A percentile compares a stretch with the other conserved stretches of the same genome.
These are phyloP conservation scores for Plebejus argus DNA, from an alignment of 2,888 invertebrate genomes.

Conservation along the genomic window DNA sequence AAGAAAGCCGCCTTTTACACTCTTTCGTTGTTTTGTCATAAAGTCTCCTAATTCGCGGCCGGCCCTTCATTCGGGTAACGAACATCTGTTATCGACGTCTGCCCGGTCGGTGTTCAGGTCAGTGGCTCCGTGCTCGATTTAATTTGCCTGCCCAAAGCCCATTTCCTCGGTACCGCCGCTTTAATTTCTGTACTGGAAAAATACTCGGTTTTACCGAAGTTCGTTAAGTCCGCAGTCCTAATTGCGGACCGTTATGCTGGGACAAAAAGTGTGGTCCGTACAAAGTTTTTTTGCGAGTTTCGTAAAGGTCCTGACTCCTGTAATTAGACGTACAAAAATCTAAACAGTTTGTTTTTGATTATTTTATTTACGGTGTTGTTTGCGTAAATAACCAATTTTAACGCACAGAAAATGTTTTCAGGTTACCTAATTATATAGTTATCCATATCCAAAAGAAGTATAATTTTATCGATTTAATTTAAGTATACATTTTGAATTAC, in stretches of 20 bases:
- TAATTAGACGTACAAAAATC: background rate
- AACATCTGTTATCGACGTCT: slow-evolving; percentile 74
- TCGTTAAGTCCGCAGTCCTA: slow-evolving; percentile 18
- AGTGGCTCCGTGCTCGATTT: slow-evolving; percentile 63
- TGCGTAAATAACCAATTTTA: background rate
- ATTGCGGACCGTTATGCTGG: background rate
- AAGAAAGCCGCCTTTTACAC: background rate
- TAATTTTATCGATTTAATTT: too few relatives aligned
- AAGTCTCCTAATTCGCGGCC: background rate
- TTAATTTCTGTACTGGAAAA: slow-evolving; percentile 10
- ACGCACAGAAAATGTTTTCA: too few relatives aligned
- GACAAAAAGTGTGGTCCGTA: slow-evolving; percentile 6
- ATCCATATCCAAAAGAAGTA: too few relatives aligned
- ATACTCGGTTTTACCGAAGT: slow-evolving; percentile 8
- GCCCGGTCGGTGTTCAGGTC: slow-evolving; percentile 64
- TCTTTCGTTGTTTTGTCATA: background rate
- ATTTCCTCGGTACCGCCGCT: slow-evolving; percentile 38
- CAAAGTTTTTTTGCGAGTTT: background rate
- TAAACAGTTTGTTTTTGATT: background rate
- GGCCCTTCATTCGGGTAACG: slow-evolving; percentile 68
- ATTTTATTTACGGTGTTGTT: background rate
- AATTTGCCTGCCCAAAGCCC: slow-evolving; percentile 56
- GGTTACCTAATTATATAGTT: too few relatives aligned
- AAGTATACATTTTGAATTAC: too few relatives aligned
- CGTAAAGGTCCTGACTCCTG: background rate